phyloP scores from a whole-genome alignment of 2,888 invertebrate species.

The Leptopterna dolabrata region DNA sequence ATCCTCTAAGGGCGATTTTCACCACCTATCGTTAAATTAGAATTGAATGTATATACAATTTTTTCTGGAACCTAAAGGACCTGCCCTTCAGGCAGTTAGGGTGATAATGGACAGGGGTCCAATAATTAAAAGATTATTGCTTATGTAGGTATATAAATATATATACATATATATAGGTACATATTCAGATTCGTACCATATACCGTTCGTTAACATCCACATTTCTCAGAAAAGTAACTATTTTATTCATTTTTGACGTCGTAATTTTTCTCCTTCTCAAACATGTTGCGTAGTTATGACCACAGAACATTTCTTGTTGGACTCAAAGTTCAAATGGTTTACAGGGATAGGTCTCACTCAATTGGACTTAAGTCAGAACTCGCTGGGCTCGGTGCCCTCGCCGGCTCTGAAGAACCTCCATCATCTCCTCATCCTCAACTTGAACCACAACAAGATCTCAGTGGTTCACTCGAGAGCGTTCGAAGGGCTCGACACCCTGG shows the following conservation, averaged over 20 bases:
- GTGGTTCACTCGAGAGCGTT: slow-evolving; percentile 85
- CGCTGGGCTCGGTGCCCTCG: slow-evolving; percentile 82
- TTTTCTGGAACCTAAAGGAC: too few species aligned
- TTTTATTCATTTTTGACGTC: not conserved
- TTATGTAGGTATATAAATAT: too few species aligned
- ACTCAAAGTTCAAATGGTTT: slow-evolving; percentile 45
- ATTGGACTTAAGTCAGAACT: slow-evolving; percentile 89
- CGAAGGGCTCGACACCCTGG: slow-evolving; percentile 86
- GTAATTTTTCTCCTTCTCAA: slow-evolving; percentile 6
- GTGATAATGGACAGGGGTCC: too few species aligned
- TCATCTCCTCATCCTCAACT: slow-evolving; percentile 85
- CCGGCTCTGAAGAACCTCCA: slow-evolving; percentile 83
- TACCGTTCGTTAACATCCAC: not conserved
- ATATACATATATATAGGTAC: too few species aligned
- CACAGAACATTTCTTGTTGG: slow-evolving; percentile 45
- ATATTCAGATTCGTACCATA: not conserved
- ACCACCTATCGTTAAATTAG: too few species aligned
- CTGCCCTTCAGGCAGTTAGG: too few species aligned
- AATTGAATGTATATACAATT: too few species aligned
- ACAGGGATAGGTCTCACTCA: slow-evolving; percentile 88
- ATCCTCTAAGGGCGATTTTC: too few species aligned
- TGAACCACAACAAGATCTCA: slow-evolving; percentile 88
- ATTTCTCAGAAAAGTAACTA: not conserved
- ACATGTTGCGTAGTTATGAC: not conserved
- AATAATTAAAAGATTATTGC: too few species aligned